A percentile compares a stretch with the other conserved stretches of the same genome.
Conservation (phyloP, 1,140 invertebrate species). For the Leptonema lineaticorne region DNA sequence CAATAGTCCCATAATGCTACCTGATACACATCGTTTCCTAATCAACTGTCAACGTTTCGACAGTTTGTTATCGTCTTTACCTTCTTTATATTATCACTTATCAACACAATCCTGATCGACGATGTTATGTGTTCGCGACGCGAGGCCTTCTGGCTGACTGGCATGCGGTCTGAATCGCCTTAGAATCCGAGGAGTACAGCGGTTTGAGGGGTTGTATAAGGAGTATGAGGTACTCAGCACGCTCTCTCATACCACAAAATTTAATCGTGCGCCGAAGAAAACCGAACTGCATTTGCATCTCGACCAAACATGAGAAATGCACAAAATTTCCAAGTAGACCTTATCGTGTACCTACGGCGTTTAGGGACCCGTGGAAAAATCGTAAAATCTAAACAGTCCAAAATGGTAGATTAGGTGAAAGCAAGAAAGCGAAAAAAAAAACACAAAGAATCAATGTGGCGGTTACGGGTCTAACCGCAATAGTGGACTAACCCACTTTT, state of each 20-base stretch:
- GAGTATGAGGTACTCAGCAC: constrained; percentile 7
- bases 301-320: no score
- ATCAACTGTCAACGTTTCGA: not conserved
- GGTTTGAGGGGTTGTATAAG: not conserved
- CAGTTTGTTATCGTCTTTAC: not conserved
- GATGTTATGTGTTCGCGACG: not conserved
- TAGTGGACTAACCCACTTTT: no score
- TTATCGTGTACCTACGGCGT: not conserved
- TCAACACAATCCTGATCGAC: not conserved
- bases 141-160: constrained; percentile 13
- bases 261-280: no score
- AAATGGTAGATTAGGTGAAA: no score
- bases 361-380: no score
- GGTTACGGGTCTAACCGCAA: no score
- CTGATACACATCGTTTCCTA: not conserved
- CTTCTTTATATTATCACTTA: not conserved
- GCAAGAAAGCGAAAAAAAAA: no score
- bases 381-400: no score
- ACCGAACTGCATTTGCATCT: no score
- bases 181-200: not conserved
- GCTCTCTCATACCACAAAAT: no score
- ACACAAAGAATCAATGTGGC: no score
- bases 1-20: constrained; percentile 12
- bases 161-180: not conserved
- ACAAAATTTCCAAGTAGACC: no score